Conservation (phyloP, 1,140 invertebrate species). For the Notospermus geniculatus region DNA sequence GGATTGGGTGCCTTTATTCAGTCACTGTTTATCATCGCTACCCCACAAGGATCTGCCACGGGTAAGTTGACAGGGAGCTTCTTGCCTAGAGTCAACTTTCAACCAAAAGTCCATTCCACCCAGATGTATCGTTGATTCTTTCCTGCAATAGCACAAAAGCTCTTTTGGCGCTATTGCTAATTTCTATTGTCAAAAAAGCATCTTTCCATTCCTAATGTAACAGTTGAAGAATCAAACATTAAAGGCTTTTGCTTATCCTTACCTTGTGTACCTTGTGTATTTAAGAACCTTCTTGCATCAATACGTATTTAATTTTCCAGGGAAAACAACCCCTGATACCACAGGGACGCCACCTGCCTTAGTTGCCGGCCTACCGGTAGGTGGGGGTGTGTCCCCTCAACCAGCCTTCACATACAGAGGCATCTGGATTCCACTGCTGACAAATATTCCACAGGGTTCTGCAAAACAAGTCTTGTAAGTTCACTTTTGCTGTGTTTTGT, state of each 20-base stretch:
- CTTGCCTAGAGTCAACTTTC: too few relatives aligned
- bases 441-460: slow-evolving; percentile 79
- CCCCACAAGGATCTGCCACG: slow-evolving; percentile 1
- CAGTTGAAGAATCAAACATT: too few relatives aligned
- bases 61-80: too few relatives aligned
- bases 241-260: too few relatives aligned
- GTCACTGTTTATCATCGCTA: slow-evolving; percentile 73
- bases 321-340: slow-evolving; percentile 48
- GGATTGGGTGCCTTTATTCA: slow-evolving; percentile 93
- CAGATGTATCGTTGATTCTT: too few relatives aligned
- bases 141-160: too few relatives aligned
- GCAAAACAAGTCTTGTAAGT: slow-evolving; percentile 86
- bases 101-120: too few relatives aligned
- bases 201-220: too few relatives aligned
- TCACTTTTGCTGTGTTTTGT: too few relatives aligned
- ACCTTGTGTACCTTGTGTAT: too few relatives aligned
- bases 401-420: slow-evolving; percentile 90
- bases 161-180: too few relatives aligned
- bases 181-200: too few relatives aligned
- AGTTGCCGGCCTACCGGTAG: slow-evolving; percentile 68
- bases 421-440: slow-evolving; percentile 84
- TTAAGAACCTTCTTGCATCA: background rate
- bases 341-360: slow-evolving; percentile 70
- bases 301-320: slow-evolving; percentile 18
- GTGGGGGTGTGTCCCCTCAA: slow-evolving; percentile 77